A percentile compares a stretch with the other conserved stretches of the same genome.
These are phyloP conservation scores for Solea solea DNA, from an alignment of 2,113 vertebrate species.

Conservation along the genomic window DNA sequence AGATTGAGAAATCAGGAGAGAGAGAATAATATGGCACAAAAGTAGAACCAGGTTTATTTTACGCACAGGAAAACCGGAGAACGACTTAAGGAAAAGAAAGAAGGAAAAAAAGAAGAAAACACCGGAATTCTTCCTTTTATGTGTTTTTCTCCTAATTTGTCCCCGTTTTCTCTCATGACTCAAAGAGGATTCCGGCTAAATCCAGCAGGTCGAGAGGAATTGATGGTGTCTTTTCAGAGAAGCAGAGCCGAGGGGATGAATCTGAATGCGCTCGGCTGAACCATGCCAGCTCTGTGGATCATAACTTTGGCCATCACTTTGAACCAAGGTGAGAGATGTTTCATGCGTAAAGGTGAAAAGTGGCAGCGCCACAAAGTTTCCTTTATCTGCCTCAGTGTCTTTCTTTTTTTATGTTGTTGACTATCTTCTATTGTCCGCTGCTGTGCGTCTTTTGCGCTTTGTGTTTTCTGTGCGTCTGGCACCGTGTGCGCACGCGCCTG, in stretches of 20 bases:
- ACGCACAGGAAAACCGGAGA: constrained; percentile 45
- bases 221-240: constrained; percentile 69
- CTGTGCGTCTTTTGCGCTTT: background rate
- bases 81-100: constrained; percentile 28
- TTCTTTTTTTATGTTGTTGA: background rate
- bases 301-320: constrained; percentile 82
- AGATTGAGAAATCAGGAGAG: constrained; percentile 37
- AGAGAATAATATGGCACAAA: constrained; percentile 7
- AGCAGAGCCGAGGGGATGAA: constrained; percentile 67
- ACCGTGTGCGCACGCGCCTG: constrained; percentile 1
- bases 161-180: constrained; percentile 59
- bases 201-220: constrained; percentile 60
- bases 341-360: too few relatives aligned
- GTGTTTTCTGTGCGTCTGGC: constrained; percentile 4
- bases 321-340: constrained; percentile 75
- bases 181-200: constrained; percentile 60
- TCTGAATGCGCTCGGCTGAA: constrained; percentile 75
- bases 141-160: constrained; percentile 1
- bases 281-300: constrained; percentile 82
- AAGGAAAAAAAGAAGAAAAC: constrained; percentile 1
- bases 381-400: background rate
- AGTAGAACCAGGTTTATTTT: constrained; percentile 57
- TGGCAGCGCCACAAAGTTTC: background rate
- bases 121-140: constrained; percentile 18
- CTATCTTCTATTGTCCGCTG: background rate